Evolutionary conservation across 2,113 vertebrate genomes (phyloP).

Genomic region (Speoplatyrhinus poulsoni): DNA sequence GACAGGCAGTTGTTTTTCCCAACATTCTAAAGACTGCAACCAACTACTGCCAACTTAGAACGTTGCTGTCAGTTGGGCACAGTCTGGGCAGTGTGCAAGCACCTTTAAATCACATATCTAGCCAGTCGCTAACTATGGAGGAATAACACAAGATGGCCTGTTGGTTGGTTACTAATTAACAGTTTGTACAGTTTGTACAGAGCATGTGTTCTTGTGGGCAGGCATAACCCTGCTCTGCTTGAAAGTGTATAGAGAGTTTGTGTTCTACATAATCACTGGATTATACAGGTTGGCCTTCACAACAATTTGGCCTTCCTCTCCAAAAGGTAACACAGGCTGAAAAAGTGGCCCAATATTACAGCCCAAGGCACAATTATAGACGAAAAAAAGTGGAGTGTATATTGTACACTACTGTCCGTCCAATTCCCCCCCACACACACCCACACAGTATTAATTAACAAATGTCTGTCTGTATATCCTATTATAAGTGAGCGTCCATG

Average conservation of each 20-base stretch:
- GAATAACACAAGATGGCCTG: conserved; percentile 16
- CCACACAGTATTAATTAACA: conserved; percentile 7
- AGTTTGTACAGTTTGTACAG: conserved; percentile 4
- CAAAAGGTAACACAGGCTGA: conserved; percentile 33
- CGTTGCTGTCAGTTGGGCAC: no score
- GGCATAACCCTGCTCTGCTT: conserved; percentile 22
- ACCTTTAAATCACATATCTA: no score
- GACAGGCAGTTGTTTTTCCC: no score
- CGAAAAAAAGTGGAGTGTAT: conserved; percentile 25
- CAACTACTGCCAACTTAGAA: no score
- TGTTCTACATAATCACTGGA: background rate
- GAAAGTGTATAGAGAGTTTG: background rate
- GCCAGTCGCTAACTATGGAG: background rate
- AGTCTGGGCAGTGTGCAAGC: no score
- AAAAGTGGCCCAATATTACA: conserved; percentile 47
- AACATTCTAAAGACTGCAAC: no score
- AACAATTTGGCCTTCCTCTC: conserved; percentile 38
- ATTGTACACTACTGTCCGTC: background rate
- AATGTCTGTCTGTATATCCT: background rate
- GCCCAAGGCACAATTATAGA: conserved; percentile 33
- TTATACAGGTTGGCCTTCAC: conserved; percentile 1
- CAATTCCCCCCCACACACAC: conserved; percentile 2
- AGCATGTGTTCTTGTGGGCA: background rate
- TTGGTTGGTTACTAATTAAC: conserved; percentile 45
- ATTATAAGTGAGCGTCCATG: background rate